Evolutionary conservation across 2,113 vertebrate species (phyloP), one percentile per base, ranked within the genome.

Genomic region (Numida meleagris): DNA sequence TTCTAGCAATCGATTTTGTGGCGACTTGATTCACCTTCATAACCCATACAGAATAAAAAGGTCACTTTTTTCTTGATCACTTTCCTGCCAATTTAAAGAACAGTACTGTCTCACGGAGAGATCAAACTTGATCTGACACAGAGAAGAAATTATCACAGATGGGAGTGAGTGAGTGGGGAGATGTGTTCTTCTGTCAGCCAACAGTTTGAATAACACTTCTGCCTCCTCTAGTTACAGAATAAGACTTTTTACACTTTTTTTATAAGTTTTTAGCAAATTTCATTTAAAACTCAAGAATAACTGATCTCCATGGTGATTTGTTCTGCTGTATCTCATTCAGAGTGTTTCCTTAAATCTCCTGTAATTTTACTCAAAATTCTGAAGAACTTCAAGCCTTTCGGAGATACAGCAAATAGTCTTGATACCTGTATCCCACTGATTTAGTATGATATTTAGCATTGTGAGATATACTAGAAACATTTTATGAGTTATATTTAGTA

Each of bases 131-230:
- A 73, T 34, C 5, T 25, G 24, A 31, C 6, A 40, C 24, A 53
- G n/a, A 27, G 16, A 14, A 51, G 6, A 92, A 71, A 55, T 48
- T 68, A 10, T 18, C 29, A 55, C 43, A 68, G 7, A 4, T 19
- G 88, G 34, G 34, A 27, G 23, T 9, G 10, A 4, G 4, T 57
- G 8, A 48, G 11, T 43, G 14, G 48, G 15, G 34, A 59, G 40
- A 7, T 65, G 31, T 4, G 6, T 18, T 73, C 76, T 55, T 45
- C 14, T 2, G 11, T 45, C 46, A 83, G 24, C 3, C 58, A 67
- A 2, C 14, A 17, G 9, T 33, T 43, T 0, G 0, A 33, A 65
- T 12, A 68, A 4, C 9, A 67, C 36, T 27, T 42, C 2, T 59
- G 9, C 43, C 12, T 55, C 33, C 23, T 50, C 51, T 73, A 38